These are phyloP conservation scores for Leptinotarsa rubiginosa DNA, from an alignment of 2,888 invertebrate genomes.

Conservation along the genomic window DNA sequence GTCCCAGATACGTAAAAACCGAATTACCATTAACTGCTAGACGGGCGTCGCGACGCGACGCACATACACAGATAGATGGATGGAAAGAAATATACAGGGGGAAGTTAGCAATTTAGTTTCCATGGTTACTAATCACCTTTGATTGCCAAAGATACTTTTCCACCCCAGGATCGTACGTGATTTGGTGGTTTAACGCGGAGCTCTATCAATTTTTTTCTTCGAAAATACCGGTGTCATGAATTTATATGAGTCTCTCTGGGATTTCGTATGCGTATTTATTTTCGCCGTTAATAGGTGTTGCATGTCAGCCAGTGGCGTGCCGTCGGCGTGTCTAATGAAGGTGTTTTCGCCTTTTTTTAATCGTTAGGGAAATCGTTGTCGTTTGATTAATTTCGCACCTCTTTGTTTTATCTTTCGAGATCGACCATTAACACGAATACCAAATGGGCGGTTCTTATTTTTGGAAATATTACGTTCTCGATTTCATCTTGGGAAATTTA, in stretches of 20 bases:
- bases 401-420: conserved; percentile 4
- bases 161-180: conserved; percentile 57
- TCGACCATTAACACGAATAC: conserved; percentile 19
- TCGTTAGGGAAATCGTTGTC: conserved; percentile 17
- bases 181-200: conserved; percentile 43
- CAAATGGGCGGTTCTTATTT: neutral
- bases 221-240: conserved; percentile 38
- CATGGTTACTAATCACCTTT: conserved; percentile 62
- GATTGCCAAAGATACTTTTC: conserved; percentile 59
- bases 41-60: conserved; percentile 24
- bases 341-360: conserved; percentile 13
- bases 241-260: conserved; percentile 39
- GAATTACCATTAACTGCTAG: conserved; percentile 49
- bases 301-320: conserved; percentile 35
- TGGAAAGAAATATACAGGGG: conserved; percentile 38
- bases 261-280: conserved; percentile 38
- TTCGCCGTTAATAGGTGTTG: conserved; percentile 36
- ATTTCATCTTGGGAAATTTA: conserved; percentile 5
- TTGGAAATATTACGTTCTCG: conserved; percentile 6
- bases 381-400: conserved; percentile 20
- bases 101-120: conserved; percentile 55
- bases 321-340: conserved; percentile 1
- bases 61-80: conserved; percentile 38
- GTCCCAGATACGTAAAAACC: conserved; percentile 47
- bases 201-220: conserved; percentile 40